Conservation (phyloP, 2,113 vertebrate species). For the Chionodraco myersi region DNA sequence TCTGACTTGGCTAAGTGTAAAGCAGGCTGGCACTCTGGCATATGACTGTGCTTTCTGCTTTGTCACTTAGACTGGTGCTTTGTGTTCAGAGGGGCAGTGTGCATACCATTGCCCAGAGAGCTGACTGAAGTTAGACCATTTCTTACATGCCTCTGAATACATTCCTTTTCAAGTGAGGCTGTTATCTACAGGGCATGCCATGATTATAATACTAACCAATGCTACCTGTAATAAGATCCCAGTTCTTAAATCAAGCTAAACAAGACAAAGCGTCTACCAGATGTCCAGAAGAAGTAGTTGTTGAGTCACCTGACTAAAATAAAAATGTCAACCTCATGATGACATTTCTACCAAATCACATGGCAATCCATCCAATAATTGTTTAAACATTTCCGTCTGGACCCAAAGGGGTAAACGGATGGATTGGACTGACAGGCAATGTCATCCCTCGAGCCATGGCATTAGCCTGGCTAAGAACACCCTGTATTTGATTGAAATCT, state of each 20-base stretch:
- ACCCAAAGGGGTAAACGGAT: background rate
- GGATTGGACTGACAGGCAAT: no score
- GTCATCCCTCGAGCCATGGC: background rate
- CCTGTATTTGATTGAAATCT: background rate
- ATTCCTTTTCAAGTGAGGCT: conserved; percentile 1
- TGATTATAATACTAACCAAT: background rate
- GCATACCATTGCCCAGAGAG: conserved; percentile 16
- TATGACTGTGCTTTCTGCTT: conserved; percentile 60
- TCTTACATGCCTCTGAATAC: conserved; percentile 5
- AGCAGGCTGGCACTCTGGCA: conserved; percentile 66
- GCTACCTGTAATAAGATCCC: background rate
- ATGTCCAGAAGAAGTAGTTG: no score
- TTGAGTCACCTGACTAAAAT: background rate
- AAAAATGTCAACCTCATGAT: background rate
- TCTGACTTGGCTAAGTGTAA: conserved; percentile 67
- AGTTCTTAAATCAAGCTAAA: background rate
- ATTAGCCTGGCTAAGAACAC: background rate
- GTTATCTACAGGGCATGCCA: background rate
- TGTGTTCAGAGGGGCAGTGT: conserved; percentile 45
- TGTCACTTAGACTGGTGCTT: conserved; percentile 65
- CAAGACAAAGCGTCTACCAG: background rate
- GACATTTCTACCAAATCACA: background rate
- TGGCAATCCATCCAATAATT: background rate
- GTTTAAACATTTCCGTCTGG: background rate
- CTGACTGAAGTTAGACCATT: background rate